Base-by-base conservation (phyloP, 1,140 invertebrate genomes). In the Drosophila pandora region DNA sequence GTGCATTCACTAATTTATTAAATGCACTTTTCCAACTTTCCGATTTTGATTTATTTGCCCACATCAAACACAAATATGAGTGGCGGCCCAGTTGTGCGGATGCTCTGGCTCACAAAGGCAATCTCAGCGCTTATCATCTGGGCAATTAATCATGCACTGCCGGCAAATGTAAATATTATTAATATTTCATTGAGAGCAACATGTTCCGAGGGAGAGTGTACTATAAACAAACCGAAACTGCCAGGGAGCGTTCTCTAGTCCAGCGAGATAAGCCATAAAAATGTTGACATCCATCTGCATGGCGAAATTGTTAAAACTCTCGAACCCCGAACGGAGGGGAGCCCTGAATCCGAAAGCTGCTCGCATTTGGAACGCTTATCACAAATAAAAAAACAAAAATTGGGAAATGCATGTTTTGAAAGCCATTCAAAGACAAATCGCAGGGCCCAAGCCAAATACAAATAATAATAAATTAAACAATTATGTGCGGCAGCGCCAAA, bases 391-490 rank as follows among this genome's bases (percentile, higher is more conserved):
- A 62, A 12, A 30, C 63, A 67, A 63, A 76, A 80, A 73, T 79
- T 21, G 78, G 77, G 74, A 72, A 81, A 82, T 74, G 43, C 34
- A 64, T 76, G 37, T 79, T 84, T 84, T 61, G 77, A 81, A 85
- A 81, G 45, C 45, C 68, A 79, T 84, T 84, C 61, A 58, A 60
- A 82, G 78, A 87, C 82, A 85, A 85, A 85, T 85, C 81, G 78
- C 28, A 4, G 8, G 8, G 21, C 30, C 54, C 71, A 79, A 87
- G 65, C 56, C 76, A 82, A 88, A 69, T 69, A 69, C 79, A 85
- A 87, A 87, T 87, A 87, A 87, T 80, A 87, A 88, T 88, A 87
- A 87, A 87, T 87, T 88, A 88, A 87, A 87, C 82, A 87, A 87
- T 87, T 87, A 87, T 88, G 70, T 60, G 52, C 23, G 43, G 61